Conservation (phyloP, 2,797 vertebrate genomes). For the Sphenopsis melanotis region DNA sequence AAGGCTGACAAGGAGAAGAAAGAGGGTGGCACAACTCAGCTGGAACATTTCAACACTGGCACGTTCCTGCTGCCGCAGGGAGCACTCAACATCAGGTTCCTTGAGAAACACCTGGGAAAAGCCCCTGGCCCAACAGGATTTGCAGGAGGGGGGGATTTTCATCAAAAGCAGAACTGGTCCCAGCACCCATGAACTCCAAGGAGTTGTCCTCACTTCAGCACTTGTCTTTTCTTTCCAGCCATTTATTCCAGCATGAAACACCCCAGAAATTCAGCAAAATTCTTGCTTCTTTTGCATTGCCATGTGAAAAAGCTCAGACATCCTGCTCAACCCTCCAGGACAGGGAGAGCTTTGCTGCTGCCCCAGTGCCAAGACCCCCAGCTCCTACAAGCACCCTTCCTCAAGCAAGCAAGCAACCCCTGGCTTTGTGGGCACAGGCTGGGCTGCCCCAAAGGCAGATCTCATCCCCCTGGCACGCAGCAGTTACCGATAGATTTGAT, state of each 20-base stretch:
- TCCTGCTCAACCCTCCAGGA: background rate
- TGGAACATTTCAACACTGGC: background rate
- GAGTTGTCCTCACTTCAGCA: background rate
- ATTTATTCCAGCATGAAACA: background rate
- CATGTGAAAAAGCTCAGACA: background rate
- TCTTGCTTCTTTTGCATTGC: rapidly evolving
- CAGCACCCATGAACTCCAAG: rapidly evolving
- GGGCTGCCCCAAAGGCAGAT: background rate
- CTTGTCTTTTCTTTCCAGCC: background rate
- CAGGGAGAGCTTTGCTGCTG: background rate
- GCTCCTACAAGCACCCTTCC: background rate
- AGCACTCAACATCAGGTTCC: background rate
- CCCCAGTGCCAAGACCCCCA: background rate
- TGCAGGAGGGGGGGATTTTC: background rate
- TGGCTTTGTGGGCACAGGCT: background rate
- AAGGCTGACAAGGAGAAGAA: background rate
- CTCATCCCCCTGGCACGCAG: background rate
- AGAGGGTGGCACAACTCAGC: background rate
- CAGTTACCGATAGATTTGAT: conserved; percentile 91
- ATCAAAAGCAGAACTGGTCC: background rate
- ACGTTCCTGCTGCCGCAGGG: background rate
- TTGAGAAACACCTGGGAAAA: background rate
- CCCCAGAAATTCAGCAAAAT: background rate
- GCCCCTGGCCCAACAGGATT: background rate
- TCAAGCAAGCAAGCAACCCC: background rate